phyloP scores from a whole-genome alignment of 2,888 invertebrate species.

The Andrena hattorfiana region DNA sequence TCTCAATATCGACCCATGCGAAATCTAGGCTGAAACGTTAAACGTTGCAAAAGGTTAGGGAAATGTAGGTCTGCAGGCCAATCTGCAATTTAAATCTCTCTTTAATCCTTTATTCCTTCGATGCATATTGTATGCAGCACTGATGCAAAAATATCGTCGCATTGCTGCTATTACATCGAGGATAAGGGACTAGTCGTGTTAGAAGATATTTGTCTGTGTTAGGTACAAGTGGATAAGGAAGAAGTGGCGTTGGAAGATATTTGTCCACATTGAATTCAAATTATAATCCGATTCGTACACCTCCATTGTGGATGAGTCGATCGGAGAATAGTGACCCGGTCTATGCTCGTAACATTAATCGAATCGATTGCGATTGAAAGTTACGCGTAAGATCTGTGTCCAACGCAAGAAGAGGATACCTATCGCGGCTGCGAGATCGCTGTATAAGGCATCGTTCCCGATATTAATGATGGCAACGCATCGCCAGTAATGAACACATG shows the following conservation, averaged over 20 bases:
- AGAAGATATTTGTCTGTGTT: not conserved
- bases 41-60: conserved; percentile 33
- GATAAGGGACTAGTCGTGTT: not conserved
- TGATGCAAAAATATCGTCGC: not conserved
- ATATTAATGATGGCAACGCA: conserved; percentile 71
- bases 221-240: not conserved
- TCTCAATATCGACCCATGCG: conserved; percentile 44
- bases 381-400: conserved; percentile 34
- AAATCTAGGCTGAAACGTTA: conserved; percentile 44
- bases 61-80: conserved; percentile 25
- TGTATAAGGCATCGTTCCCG: conserved; percentile 66
- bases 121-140: too few species aligned
- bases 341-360: conserved; percentile 42
- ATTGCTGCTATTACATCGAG: not conserved
- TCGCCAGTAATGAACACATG: conserved; percentile 74
- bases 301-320: not conserved
- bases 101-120: too few species aligned
- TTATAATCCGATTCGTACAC: not conserved
- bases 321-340: not conserved
- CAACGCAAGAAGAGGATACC: conserved; percentile 30
- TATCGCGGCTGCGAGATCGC: conserved; percentile 33
- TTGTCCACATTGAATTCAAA: not conserved
- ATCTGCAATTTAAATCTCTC: too few species aligned
- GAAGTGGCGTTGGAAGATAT: not conserved
- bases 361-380: conserved; percentile 56